phyloP scores from a whole-genome alignment of 2,797 vertebrate species.

The Meriones psammophilus region DNA sequence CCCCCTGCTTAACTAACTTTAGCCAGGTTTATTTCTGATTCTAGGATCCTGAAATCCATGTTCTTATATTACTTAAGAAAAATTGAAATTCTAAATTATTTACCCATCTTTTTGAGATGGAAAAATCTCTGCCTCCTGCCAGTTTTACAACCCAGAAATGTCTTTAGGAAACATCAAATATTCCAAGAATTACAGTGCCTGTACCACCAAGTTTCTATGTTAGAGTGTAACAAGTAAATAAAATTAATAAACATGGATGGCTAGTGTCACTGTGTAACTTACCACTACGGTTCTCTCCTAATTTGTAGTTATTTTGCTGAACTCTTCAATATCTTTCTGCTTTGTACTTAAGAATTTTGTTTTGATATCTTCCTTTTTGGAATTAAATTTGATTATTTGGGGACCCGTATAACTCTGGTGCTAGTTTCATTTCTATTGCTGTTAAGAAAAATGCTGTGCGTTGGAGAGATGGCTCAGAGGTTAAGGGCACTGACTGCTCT shows the following conservation, averaged over 20 bases:
- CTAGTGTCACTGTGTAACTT: not conserved
- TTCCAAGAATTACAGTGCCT: not conserved
- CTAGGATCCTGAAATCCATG: not conserved
- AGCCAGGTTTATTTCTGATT: not conserved
- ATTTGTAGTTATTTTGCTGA: not conserved
- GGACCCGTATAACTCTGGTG: not conserved
- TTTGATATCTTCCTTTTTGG: not conserved
- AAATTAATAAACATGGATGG: not conserved
- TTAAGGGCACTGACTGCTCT: too few species aligned
- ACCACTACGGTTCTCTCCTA: not conserved
- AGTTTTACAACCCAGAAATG: not conserved
- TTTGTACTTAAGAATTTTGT: not conserved
- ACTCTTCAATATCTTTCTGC: not conserved
- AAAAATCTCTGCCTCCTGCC: not conserved
- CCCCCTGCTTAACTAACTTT: not conserved
- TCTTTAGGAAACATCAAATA: not conserved
- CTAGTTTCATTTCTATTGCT: not conserved
- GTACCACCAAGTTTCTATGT: not conserved
- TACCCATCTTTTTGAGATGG: not conserved
- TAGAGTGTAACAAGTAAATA: too few species aligned
- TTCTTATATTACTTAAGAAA: conserved; percentile 46
- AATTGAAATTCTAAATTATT: not conserved
- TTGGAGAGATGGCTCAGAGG: too few species aligned
- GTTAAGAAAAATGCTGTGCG: not conserved
- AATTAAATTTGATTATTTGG: not conserved